A percentile compares a stretch with the other conserved stretches of the same genome.
phyloP scores from a whole-genome alignment of 2,113 vertebrate genomes.

The Semicossyphus pulcher region DNA sequence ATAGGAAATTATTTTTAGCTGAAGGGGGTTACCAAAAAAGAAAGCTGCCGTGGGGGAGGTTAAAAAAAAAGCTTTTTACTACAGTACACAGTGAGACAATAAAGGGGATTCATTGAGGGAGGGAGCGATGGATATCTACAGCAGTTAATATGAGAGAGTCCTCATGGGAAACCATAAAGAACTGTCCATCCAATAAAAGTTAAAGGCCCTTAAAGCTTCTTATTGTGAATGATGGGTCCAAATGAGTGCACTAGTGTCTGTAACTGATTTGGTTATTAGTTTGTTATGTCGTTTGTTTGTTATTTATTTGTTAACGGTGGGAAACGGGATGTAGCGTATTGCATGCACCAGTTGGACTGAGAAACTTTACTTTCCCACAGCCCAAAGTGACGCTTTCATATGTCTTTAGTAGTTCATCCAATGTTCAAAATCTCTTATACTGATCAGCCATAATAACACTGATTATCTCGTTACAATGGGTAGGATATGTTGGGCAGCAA shows the following conservation, averaged over 20 bases:
- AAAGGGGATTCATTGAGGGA: constrained; percentile 19
- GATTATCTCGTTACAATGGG: too few relatives aligned
- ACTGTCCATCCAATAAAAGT: constrained; percentile 1
- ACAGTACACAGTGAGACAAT: constrained; percentile 4
- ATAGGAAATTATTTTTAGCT: constrained; percentile 78
- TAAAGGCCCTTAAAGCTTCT: neutral
- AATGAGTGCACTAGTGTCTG: neutral
- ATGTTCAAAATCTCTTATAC: too few relatives aligned
- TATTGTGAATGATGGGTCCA: neutral
- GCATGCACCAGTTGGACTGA: neutral
- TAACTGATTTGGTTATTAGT: neutral
- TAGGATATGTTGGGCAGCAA: too few relatives aligned
- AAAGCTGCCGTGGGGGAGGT: constrained; percentile 16
- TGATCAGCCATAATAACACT: too few relatives aligned
- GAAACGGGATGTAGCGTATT: too few relatives aligned
- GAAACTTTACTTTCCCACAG: too few relatives aligned
- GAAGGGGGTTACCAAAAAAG: constrained; percentile 47
- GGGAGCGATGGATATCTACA: constrained; percentile 18
- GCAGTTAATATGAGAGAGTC: neutral
- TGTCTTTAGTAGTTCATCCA: too few relatives aligned
- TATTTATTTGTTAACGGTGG: too few relatives aligned
- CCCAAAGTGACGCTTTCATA: too few relatives aligned
- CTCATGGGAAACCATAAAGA: constrained; percentile 36
- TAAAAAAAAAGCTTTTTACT: constrained; percentile 13
- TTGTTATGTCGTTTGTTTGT: too few relatives aligned